Evolutionary conservation across 2,113 vertebrate species (phyloP), one percentile per base, ranked within the genome.

Genomic region (Lethenteron reissneri): DNA sequence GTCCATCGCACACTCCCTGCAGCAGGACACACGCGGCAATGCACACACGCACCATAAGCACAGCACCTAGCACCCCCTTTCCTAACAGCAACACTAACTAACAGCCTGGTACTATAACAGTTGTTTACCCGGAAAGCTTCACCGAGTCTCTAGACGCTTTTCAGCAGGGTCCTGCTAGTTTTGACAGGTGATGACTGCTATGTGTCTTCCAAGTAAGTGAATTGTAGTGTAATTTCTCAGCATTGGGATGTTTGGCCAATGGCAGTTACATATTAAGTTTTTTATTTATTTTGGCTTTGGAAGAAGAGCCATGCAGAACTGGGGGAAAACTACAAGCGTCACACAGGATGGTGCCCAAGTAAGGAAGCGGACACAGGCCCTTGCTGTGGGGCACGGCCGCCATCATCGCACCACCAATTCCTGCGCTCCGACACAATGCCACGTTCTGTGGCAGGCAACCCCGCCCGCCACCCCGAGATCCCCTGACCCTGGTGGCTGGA

Each of bases 1-100:
- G 76, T 99, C 94, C 58, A 95, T 87, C 13, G 91, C 94, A 78
- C 94, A 99, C 77, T 97, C 90, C 80, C 94, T 99, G 82, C 73
- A 87, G 83, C 73, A 84, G 76, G 92, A 78, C 94, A 99, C 77
- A 96, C 90, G 79, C 94, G 97, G 82, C 72, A 87, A 83, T 73
- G 83, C 76, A 56, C 11, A 74, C 75, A 79, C 78, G 11, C 76
- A 72, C 76, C 73, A 79, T 1, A 68, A 11, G n/a, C 64, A 17
- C 64, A 68, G 25, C n/a, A 68, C n/a, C 25, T 68, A 68, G 9
- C n/a, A n/a, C 64, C n/a, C 11, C 9, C 64, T 11, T 68, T 68
- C 25, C 25, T 68, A 25, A 17, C n/a, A 9, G 25, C 11, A 68
- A 68, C n/a, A 8, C 25, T 25, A n/a, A 7, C 21, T 21, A n/a